phyloP scores from a whole-genome alignment of 2,113 vertebrate species.

The Orthochromis indermauri region DNA sequence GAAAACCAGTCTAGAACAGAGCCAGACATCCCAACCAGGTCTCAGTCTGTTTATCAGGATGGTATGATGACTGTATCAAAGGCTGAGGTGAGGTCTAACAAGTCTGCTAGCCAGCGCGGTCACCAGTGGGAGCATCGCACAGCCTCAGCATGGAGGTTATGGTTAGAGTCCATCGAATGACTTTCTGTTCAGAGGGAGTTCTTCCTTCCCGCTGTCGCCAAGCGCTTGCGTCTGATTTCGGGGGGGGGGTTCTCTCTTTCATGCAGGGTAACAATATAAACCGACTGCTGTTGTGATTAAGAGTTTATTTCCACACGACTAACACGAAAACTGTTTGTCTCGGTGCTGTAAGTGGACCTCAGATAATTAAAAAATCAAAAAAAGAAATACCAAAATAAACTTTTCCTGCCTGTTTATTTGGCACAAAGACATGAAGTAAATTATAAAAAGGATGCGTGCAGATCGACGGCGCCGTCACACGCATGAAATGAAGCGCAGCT shows the following conservation, averaged over 20 bases:
- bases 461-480: background rate
- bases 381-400: background rate
- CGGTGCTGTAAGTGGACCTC: background rate
- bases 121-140: background rate
- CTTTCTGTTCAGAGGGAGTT: background rate
- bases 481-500: background rate
- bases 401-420: background rate
- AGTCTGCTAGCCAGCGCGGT: background rate
- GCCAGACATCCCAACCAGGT: background rate
- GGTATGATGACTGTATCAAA: rapidly evolving
- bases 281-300: rapidly evolving
- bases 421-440: background rate
- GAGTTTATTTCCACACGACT: background rate
- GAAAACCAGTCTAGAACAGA: background rate
- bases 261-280: background rate
- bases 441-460: background rate
- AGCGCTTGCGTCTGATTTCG: rapidly evolving
- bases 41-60: background rate
- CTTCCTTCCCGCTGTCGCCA: background rate
- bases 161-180: background rate
- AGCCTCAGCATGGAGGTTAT: background rate
- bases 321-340: background rate
- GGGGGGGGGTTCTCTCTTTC: rapidly evolving
- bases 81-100: background rate
- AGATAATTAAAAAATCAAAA: background rate